Evolutionary conservation across 2,888 invertebrate genomes (phyloP).

Genomic region (Callyntrura guangdongensis): DNA sequence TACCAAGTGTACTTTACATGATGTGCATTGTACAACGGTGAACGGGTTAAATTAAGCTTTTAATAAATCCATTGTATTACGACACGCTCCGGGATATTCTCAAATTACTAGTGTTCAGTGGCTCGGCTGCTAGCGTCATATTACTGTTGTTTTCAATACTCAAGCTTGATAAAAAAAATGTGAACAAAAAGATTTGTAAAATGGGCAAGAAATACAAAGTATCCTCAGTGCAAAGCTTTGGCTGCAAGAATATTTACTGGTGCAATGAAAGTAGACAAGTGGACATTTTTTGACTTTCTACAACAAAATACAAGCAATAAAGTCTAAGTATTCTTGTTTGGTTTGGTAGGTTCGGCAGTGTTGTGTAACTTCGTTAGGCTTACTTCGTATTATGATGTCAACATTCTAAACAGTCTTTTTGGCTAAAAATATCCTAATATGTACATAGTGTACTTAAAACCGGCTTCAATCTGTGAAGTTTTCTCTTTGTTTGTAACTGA

Average conservation of each 20-base stretch:
- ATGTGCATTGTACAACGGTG: background rate
- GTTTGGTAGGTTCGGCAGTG: too few relatives aligned
- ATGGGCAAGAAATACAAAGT: background rate
- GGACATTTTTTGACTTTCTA: too few relatives aligned
- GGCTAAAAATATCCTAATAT: too few relatives aligned
- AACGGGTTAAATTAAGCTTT: background rate
- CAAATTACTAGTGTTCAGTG: background rate
- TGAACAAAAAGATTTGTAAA: too few relatives aligned
- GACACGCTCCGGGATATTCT: background rate
- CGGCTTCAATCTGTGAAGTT: too few relatives aligned
- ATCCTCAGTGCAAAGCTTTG: background rate
- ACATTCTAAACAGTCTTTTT: too few relatives aligned
- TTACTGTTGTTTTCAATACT: background rate
- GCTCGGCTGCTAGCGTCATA: background rate
- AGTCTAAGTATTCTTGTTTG: too few relatives aligned
- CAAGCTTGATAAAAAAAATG: background rate
- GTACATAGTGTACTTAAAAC: too few relatives aligned
- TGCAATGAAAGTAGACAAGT: background rate
- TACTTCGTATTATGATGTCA: too few relatives aligned
- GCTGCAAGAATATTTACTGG: background rate
- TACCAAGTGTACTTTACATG: constrained; percentile 14
- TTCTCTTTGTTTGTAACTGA: too few relatives aligned
- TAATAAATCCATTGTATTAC: constrained; percentile 12
- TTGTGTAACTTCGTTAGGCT: too few relatives aligned
- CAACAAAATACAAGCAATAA: too few relatives aligned